phyloP scores from a whole-genome alignment of 2,797 vertebrate genomes.

The Schizothorax lantsangensis region DNA sequence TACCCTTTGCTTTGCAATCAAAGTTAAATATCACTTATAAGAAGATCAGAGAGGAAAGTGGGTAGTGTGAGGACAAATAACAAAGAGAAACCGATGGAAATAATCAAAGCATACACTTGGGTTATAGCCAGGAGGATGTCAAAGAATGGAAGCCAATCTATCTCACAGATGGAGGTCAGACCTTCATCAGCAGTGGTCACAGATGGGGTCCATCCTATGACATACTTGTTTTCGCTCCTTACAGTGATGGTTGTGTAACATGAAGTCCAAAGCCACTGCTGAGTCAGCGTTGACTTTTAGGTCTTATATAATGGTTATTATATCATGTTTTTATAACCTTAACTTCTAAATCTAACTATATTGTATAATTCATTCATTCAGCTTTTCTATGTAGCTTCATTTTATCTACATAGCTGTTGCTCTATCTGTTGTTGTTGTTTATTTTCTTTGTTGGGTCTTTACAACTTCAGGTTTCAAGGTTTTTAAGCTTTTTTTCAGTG shows the following conservation, averaged over 20 bases:
- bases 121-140: slow-evolving; percentile 5
- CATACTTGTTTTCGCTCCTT: not conserved
- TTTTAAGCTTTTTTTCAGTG: not conserved
- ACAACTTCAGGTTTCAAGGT: not conserved
- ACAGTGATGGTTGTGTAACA: not conserved
- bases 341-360: not conserved
- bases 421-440: not conserved
- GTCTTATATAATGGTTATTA: slow-evolving; percentile 1
- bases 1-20: slow-evolving; percentile 35
- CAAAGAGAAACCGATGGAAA: slow-evolving; percentile 41
- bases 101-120: slow-evolving; percentile 42
- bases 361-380: not conserved
- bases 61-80: slow-evolving; percentile 2
- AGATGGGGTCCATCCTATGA: slow-evolving; percentile 12
- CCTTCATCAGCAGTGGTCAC: slow-evolving; percentile 19
- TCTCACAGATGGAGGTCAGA: slow-evolving; percentile 33
- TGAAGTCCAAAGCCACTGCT: not conserved
- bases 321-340: not conserved
- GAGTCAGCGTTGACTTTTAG: not conserved
- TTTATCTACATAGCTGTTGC: not conserved
- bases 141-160: slow-evolving; percentile 51
- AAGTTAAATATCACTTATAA: slow-evolving; percentile 41
- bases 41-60: not conserved
- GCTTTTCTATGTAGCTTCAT: not conserved
- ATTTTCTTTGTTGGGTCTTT: not conserved